phyloP scores from a whole-genome alignment of 2,113 vertebrate genomes.

The Paedocypris sp. region DNA sequence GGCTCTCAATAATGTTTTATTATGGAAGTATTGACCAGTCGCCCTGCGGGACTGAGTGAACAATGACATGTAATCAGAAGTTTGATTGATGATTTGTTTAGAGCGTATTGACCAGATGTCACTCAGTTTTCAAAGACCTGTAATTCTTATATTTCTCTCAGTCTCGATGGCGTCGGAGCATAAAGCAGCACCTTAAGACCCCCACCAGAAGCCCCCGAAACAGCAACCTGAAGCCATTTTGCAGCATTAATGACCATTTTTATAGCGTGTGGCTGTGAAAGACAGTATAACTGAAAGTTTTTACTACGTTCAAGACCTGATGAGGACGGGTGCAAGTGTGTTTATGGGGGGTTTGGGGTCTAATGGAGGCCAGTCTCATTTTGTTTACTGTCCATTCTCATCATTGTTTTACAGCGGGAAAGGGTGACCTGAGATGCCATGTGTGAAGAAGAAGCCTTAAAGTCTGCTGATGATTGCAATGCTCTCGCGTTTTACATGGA shows the following conservation, averaged over 20 bases:
- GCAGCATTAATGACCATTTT: slow-evolving; percentile 1
- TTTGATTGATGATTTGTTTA: slow-evolving; percentile 31
- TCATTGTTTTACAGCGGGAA: slow-evolving; percentile 20
- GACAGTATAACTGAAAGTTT: slow-evolving; percentile 29
- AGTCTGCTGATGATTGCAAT: neutral
- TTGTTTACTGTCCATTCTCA: slow-evolving; percentile 32
- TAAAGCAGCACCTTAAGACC: slow-evolving; percentile 23
- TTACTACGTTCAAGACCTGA: slow-evolving; percentile 28
- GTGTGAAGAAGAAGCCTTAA: slow-evolving; percentile 36
- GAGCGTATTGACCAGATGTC: slow-evolving; percentile 28
- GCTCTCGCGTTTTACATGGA: neutral
- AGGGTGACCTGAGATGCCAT: slow-evolving; percentile 7
- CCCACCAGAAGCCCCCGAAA: neutral
- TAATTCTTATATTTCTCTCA: slow-evolving; percentile 18
- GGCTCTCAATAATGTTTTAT: slow-evolving; percentile 22
- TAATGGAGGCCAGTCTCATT: slow-evolving; percentile 29
- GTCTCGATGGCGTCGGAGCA: slow-evolving; percentile 6
- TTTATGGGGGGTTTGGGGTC: slow-evolving; percentile 31
- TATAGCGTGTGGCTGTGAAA: slow-evolving; percentile 9
- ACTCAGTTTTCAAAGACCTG: slow-evolving; percentile 15
- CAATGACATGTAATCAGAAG: slow-evolving; percentile 26
- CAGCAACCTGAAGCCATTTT: slow-evolving; percentile 8
- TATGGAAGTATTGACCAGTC: slow-evolving; percentile 29
- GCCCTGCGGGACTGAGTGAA: slow-evolving; percentile 15
- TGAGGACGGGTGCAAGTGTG: slow-evolving; percentile 28